phyloP scores from a whole-genome alignment of 2,888 invertebrate genomes.

The Philhelius pedissequus region DNA sequence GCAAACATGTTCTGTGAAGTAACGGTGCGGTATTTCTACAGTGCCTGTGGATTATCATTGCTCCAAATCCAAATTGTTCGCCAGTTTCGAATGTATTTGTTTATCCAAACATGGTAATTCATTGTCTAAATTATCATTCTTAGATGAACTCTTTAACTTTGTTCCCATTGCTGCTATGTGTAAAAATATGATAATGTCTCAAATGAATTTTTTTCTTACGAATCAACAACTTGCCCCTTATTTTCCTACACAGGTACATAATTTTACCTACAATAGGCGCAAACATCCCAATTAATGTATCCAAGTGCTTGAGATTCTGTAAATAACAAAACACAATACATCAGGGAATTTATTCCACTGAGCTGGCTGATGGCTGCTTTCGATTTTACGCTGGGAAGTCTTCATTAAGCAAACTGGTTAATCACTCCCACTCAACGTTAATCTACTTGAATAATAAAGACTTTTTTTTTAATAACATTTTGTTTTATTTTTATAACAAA shows the following conservation, averaged over 20 bases:
- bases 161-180: too few species aligned
- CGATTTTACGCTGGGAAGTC: neutral
- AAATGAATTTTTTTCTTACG: neutral
- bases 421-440: neutral
- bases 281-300: neutral
- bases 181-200: too few species aligned
- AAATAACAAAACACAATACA: neutral
- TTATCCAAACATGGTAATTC: too few species aligned
- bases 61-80: too few species aligned
- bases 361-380: neutral
- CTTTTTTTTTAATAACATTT: neutral
- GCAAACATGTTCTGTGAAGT: too few species aligned
- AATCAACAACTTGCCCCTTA: neutral
- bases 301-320: neutral
- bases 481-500: neutral
- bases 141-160: too few species aligned
- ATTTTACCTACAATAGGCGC: neutral
- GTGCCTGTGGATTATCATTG: too few species aligned
- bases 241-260: too few species aligned
- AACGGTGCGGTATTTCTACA: too few species aligned
- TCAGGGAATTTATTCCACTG: neutral
- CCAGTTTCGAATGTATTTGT: too few species aligned
- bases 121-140: too few species aligned
- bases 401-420: neutral
- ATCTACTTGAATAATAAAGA: neutral